These are phyloP conservation scores for Corvus moneduloides DNA, from an alignment of 2,113 vertebrate species.

Conservation along the genomic window DNA sequence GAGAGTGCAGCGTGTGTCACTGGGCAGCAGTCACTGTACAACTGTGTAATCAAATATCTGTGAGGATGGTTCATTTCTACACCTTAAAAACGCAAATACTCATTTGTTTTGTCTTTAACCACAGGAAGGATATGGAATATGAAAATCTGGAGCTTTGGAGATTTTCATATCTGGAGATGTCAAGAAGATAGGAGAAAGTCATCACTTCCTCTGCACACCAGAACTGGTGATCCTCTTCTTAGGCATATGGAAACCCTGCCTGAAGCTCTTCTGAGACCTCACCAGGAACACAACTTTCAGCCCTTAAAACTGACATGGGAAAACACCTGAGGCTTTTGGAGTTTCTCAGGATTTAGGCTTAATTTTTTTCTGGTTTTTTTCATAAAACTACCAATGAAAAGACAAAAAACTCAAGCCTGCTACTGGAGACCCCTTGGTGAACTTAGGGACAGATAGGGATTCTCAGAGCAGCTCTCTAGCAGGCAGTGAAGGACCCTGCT, in stretches of 20 bases:
- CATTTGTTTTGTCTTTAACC: neutral
- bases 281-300: neutral
- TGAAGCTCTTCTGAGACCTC: neutral
- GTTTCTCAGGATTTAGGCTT: neutral
- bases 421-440: neutral
- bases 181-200: neutral
- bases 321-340: neutral
- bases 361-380: neutral
- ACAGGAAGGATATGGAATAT: neutral
- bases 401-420: neutral
- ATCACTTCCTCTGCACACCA: neutral
- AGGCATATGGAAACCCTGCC: neutral
- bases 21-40: neutral
- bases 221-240: neutral
- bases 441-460: neutral
- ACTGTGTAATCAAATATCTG: neutral
- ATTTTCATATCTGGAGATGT: neutral
- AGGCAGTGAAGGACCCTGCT: neutral
- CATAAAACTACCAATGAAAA: neutral
- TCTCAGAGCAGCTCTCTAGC: neutral
- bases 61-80: fast-evolving
- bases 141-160: neutral
- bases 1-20: neutral
- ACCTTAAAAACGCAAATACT: neutral
- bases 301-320: neutral